These are phyloP conservation scores for Erethizon dorsatum DNA, from an alignment of 2,797 vertebrate genomes.

Conservation along the genomic window DNA sequence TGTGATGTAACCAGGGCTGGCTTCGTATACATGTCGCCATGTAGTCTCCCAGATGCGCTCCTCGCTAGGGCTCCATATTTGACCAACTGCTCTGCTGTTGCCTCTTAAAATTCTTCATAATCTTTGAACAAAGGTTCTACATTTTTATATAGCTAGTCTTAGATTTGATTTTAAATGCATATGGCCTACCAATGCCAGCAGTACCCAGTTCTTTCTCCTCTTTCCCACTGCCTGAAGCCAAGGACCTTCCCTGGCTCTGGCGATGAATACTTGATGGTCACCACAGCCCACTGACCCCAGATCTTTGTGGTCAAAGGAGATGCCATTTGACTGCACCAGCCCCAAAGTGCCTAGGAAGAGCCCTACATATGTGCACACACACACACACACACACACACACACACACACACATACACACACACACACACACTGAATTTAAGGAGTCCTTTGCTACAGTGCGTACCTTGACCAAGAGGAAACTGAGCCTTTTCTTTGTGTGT, in stretches of 20 bases:
- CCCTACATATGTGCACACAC: fast-evolving
- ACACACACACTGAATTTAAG: not conserved
- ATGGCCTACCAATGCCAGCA: fast-evolving
- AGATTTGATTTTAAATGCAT: not conserved
- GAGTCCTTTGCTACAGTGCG: not conserved
- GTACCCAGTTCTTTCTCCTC: not conserved
- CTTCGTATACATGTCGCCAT: fast-evolving
- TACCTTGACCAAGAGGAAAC: not conserved
- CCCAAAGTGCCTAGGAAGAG: not conserved
- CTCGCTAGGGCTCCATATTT: too few relatives aligned
- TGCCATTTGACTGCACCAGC: not conserved
- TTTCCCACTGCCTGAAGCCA: not conserved
- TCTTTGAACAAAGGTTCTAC: not conserved
- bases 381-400: too few relatives aligned
- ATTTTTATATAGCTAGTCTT: not conserved
- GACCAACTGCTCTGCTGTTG: not conserved
- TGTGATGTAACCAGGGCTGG: too few relatives aligned
- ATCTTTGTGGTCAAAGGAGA: not conserved
- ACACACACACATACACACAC: not conserved
- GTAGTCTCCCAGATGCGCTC: fast-evolving
- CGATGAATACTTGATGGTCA: not conserved
- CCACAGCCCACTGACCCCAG: not conserved
- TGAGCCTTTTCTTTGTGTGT: not conserved
- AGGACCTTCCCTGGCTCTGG: not conserved
- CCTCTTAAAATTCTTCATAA: not conserved